These are phyloP conservation scores for Coelopa pilipes DNA, from an alignment of 2,888 invertebrate genomes.

Conservation along the genomic window DNA sequence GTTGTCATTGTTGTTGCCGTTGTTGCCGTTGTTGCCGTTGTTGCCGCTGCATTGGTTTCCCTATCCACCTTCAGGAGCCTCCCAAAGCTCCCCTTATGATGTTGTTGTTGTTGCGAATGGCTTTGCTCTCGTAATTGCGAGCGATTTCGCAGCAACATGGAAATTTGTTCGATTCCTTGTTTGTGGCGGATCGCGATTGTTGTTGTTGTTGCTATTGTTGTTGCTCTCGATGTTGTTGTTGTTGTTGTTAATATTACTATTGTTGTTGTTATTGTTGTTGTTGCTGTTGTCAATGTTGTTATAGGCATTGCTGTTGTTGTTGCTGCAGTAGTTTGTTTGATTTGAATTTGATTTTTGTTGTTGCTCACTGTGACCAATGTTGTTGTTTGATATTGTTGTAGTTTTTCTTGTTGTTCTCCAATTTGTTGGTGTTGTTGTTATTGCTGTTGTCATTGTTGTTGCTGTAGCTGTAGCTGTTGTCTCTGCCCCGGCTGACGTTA, in stretches of 20 bases:
- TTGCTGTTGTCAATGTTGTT: too few relatives aligned
- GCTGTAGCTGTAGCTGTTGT: background rate
- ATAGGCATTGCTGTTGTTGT: too few relatives aligned
- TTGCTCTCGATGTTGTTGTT: conserved; percentile 20
- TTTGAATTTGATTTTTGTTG: conserved; percentile 60
- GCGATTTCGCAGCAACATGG: conserved; percentile 61
- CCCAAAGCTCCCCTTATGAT: conserved; percentile 19
- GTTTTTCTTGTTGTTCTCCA: too few relatives aligned
- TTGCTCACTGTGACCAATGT: background rate
- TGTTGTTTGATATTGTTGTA: too few relatives aligned
- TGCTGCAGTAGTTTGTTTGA: conserved; percentile 51
- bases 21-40: conserved; percentile 42
- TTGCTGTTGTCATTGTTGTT: conserved; percentile 39
- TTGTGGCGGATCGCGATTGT: conserved; percentile 24
- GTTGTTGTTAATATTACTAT: too few relatives aligned
- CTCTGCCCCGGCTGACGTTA: conserved; percentile 27
- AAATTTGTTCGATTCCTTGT: conserved; percentile 61
- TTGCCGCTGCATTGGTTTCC: conserved; percentile 33
- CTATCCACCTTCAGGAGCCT: background rate
- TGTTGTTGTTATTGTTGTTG: too few relatives aligned
- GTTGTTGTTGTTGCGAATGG: background rate
- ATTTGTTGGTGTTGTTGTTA: conserved; percentile 38
- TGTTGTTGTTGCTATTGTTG: conserved; percentile 20
- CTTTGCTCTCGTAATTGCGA: conserved; percentile 33
- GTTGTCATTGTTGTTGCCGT: background rate